These are phyloP conservation scores for Aspidiotus destructor DNA, from an alignment of 2,888 invertebrate genomes.

Conservation along the genomic window DNA sequence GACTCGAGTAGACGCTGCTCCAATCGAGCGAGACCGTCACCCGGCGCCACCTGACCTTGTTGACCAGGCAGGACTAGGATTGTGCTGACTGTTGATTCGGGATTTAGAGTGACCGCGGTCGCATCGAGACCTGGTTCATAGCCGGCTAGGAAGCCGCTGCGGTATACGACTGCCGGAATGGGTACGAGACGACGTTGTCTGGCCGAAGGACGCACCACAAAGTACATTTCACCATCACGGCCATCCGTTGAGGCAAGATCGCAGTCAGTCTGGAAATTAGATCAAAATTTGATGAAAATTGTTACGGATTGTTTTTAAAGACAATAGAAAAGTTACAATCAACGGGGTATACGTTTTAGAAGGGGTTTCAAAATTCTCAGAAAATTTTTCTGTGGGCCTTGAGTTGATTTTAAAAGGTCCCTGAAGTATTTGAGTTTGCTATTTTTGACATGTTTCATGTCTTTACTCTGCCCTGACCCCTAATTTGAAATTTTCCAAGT, in stretches of 20 bases:
- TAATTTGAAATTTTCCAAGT: too few species aligned
- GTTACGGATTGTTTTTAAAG: neutral
- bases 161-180: slow-evolving; percentile 72
- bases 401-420: too few species aligned
- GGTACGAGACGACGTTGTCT: slow-evolving; percentile 70
- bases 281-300: neutral
- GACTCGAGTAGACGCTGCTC: slow-evolving; percentile 60
- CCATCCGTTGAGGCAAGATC: slow-evolving; percentile 61
- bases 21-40: slow-evolving; percentile 64
- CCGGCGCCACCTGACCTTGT: slow-evolving; percentile 57
- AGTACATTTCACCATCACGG: slow-evolving; percentile 76
- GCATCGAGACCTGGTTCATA: slow-evolving; percentile 77
- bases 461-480: too few species aligned
- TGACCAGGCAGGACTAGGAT: slow-evolving; percentile 77
- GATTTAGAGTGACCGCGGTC: slow-evolving; percentile 68
- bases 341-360: neutral
- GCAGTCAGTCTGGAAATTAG: slow-evolving; percentile 63
- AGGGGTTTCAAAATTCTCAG: neutral
- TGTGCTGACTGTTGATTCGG: slow-evolving; percentile 61
- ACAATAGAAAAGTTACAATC: too few species aligned
- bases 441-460: too few species aligned
- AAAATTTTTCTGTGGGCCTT: too few species aligned
- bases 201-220: slow-evolving; percentile 69
- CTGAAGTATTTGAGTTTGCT: too few species aligned
- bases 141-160: slow-evolving; percentile 66